Percentiles rank a stretch among this genome's conserved stretches.
phyloP scores from a whole-genome alignment of 2,113 vertebrate genomes.

The Leptodactylus fuscus region DNA sequence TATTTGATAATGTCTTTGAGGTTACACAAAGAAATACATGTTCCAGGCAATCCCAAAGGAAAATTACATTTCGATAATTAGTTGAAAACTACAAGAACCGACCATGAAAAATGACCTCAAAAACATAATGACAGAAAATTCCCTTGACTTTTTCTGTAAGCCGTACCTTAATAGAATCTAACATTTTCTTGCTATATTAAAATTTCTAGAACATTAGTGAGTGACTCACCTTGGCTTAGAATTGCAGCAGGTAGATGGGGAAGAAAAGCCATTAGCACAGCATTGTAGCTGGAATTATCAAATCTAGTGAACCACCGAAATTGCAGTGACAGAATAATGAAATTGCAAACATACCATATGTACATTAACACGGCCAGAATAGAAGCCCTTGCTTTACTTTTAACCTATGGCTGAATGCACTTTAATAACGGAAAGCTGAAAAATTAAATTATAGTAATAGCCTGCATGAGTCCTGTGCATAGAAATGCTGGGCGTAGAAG shows the following conservation, averaged over 20 bases:
- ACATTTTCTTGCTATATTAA: neutral
- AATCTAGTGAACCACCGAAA: conserved; percentile 37
- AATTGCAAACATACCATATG: conserved; percentile 21
- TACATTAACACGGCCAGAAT: neutral
- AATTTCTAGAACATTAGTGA: neutral
- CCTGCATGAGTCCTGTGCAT: neutral
- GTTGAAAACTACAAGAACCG: neutral
- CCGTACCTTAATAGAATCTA: neutral
- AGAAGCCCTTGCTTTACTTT: conserved; percentile 12
- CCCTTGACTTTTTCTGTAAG: neutral
- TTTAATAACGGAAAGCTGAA: conserved; percentile 8
- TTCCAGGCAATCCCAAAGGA: neutral
- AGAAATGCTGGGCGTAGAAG: neutral
- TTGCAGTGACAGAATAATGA: conserved; percentile 19
- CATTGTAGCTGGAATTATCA: conserved; percentile 19
- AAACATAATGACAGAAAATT: conserved; percentile 18
- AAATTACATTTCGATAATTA: neutral
- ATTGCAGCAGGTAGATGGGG: conserved; percentile 1
- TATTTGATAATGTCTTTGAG: no score
- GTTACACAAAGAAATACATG: neutral
- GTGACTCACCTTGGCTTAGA: conserved; percentile 27
- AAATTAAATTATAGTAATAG: neutral
- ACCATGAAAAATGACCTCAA: neutral
- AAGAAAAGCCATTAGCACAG: conserved; percentile 19
- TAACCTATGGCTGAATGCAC: conserved; percentile 33